These are phyloP conservation scores for Lydus trimaculatus DNA, from an alignment of 2,888 invertebrate species.

Conservation along the genomic window DNA sequence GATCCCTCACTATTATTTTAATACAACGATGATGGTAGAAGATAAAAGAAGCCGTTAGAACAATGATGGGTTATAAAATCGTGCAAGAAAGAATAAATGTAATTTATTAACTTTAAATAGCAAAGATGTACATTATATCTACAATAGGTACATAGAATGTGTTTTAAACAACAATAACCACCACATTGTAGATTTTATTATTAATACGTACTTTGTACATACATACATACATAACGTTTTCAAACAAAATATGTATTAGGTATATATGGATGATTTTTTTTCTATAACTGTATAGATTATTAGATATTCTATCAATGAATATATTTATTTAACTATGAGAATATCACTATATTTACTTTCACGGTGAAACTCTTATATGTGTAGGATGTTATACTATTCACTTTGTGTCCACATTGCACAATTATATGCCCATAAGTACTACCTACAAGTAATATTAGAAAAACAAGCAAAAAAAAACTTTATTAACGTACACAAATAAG, in stretches of 20 bases:
- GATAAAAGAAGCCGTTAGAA: slow-evolving; percentile 10
- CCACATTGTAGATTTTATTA: not conserved
- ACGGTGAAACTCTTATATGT: slow-evolving; percentile 15
- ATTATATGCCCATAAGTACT: slow-evolving; percentile 23
- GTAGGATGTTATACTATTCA: slow-evolving; percentile 24
- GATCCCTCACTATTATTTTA: not conserved
- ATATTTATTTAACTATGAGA: slow-evolving; percentile 3
- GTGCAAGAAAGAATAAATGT: not conserved
- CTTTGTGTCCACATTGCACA: slow-evolving; percentile 27
- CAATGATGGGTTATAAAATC: slow-evolving; percentile 6
- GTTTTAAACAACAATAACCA: not conserved
- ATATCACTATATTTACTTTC: slow-evolving; percentile 27
- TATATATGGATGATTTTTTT: too few relatives aligned
- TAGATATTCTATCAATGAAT: not conserved
- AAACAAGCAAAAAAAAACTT: not conserved
- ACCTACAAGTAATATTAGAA: slow-evolving; percentile 18
- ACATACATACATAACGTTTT: too few relatives aligned
- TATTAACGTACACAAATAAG: not conserved
- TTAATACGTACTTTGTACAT: not conserved
- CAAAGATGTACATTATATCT: not conserved
- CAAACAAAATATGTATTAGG: too few relatives aligned
- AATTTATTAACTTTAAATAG: not conserved
- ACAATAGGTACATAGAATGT: too few relatives aligned
- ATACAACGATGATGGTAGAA: slow-evolving; percentile 5
- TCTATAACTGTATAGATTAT: too few relatives aligned